These are phyloP conservation scores for Drosophila cardini DNA, from an alignment of 1,140 invertebrate species.

Conservation along the genomic window DNA sequence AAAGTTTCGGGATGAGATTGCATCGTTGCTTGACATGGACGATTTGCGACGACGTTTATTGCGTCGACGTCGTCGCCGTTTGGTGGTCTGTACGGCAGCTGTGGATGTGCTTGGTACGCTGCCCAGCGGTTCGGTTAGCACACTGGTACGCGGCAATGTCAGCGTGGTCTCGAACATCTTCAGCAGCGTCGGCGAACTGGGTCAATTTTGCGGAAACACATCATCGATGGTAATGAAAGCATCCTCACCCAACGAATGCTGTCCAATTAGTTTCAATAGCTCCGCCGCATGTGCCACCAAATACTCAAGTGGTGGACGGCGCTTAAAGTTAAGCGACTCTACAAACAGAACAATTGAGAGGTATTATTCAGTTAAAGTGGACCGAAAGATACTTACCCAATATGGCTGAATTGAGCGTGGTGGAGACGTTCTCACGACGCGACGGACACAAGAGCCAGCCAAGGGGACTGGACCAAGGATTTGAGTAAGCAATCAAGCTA, in stretches of 20 bases:
- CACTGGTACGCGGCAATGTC: slow-evolving; percentile 75
- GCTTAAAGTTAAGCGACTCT: slow-evolving; percentile 95
- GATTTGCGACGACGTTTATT: slow-evolving; percentile 68
- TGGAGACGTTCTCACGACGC: slow-evolving; percentile 96
- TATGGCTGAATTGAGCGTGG: slow-evolving; percentile 98
- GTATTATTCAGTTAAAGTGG: not conserved
- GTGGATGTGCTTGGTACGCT: slow-evolving; percentile 69
- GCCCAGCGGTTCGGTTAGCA: slow-evolving; percentile 65
- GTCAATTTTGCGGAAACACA: slow-evolving; percentile 88
- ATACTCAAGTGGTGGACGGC: slow-evolving; percentile 95
- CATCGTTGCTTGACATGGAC: slow-evolving; percentile 65
- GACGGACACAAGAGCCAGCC: slow-evolving; percentile 97
- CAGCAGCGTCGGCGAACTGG: slow-evolving; percentile 79
- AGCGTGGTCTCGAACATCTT: slow-evolving; percentile 83
- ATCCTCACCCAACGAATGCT: slow-evolving; percentile 95
- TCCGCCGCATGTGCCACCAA: slow-evolving; percentile 95
- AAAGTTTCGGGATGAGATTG: slow-evolving; percentile 59
- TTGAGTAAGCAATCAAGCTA: slow-evolving; percentile 98
- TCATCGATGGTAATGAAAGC: slow-evolving; percentile 95
- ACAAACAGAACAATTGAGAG: slow-evolving; percentile 62
- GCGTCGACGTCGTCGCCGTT: slow-evolving; percentile 66
- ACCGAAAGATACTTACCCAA: slow-evolving; percentile 87
- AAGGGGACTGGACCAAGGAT: slow-evolving; percentile 98
- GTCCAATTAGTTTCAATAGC: slow-evolving; percentile 95
- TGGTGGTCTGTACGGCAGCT: slow-evolving; percentile 67